These are phyloP conservation scores for Argopecten irradians DNA, from an alignment of 1,140 invertebrate genomes.

Conservation along the genomic window DNA sequence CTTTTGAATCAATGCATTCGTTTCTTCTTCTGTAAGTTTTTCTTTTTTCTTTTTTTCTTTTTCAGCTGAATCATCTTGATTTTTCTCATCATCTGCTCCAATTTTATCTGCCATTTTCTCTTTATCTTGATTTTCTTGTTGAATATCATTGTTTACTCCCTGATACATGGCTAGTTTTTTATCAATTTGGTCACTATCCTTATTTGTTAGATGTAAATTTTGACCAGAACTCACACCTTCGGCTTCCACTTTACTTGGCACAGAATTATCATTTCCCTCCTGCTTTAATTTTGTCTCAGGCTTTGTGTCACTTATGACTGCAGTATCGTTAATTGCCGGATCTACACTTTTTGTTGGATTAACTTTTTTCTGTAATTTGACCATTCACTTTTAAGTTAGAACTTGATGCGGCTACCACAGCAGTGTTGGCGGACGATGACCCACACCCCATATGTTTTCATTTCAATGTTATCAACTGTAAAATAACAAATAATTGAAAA, in stretches of 20 bases:
- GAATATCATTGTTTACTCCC: not conserved
- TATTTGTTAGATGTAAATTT: not conserved
- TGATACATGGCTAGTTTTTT: not conserved
- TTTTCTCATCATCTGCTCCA: not conserved
- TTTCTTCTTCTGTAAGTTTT: not conserved
- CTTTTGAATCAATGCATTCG: not conserved
- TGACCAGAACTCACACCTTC: not conserved
- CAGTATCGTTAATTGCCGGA: not conserved
- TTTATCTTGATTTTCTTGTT: not conserved
- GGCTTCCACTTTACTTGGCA: not conserved
- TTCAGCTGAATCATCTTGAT: not conserved
- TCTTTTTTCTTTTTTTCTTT: not conserved
- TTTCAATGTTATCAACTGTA: not conserved
- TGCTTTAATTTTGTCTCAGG: too few relatives aligned
- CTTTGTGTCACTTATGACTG: too few relatives aligned
- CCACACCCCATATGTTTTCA: constrained; percentile 8
- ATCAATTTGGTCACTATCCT: not conserved
- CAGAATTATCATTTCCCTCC: not conserved
- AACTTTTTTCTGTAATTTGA: not conserved
- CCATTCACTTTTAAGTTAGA: not conserved
- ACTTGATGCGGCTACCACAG: not conserved
- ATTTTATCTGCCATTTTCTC: not conserved
- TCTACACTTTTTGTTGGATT: not conserved
- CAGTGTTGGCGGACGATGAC: not conserved
- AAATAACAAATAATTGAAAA: too few relatives aligned